Conservation (phyloP, 1,140 invertebrate species). For the Meloidogyne exigua region DNA sequence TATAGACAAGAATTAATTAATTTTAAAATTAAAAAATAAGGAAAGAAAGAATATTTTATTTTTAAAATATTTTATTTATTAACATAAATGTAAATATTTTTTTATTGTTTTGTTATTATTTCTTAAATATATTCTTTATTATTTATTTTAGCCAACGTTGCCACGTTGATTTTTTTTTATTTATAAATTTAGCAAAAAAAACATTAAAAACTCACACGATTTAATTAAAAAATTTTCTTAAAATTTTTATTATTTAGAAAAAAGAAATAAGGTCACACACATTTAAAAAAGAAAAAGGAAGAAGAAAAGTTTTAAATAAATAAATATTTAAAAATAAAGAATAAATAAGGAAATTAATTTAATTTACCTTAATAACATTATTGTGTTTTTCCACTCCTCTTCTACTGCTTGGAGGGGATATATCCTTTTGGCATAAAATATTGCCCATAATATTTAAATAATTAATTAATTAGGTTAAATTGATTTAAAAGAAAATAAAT, state of each 20-base stretch:
- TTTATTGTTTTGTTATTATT: not conserved
- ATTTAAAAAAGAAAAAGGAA: no score
- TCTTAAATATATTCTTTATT: not conserved
- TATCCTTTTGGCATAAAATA: constrained; percentile 1
- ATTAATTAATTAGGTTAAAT: not conserved
- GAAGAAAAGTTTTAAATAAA: no score
- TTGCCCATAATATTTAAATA: not conserved
- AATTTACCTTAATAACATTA: not conserved
- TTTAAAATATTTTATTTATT: not conserved
- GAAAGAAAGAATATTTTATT: no score
- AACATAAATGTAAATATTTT: not conserved
- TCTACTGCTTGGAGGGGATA: not conserved
- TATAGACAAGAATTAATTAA: no score
- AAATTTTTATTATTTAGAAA: no score
- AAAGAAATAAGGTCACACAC: no score
- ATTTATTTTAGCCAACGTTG: not conserved
- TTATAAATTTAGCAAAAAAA: no score
- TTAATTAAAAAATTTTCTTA: no score
- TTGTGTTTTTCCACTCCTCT: not conserved
- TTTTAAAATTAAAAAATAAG: no score
- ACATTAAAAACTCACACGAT: no score
- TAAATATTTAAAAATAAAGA: not conserved
- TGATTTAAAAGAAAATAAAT: not conserved
- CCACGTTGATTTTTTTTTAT: not conserved
- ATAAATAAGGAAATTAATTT: not conserved